phyloP scores from a whole-genome alignment of 2,797 vertebrate species.

The Ambastaia sidthimunki region DNA sequence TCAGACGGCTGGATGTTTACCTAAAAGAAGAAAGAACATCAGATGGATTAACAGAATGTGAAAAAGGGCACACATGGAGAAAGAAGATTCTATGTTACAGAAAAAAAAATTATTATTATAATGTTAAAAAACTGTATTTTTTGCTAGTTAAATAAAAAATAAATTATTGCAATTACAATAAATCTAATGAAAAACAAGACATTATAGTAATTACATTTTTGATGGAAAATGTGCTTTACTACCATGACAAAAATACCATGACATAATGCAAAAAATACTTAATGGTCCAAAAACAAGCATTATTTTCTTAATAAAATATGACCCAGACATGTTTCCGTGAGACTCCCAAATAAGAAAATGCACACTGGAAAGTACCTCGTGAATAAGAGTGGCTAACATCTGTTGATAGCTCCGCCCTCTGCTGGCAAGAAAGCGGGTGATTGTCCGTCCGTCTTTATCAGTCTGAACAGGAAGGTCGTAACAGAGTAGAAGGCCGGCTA shows the following conservation, averaged over 20 bases:
- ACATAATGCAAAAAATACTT: neutral
- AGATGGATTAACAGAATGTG: neutral
- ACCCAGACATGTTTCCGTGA: neutral
- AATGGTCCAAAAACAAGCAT: too few relatives aligned
- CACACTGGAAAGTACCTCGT: conserved; percentile 79
- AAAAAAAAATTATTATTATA: neutral
- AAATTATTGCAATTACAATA: too few relatives aligned
- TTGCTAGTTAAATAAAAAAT: too few relatives aligned
- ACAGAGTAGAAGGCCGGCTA: conserved; percentile 89
- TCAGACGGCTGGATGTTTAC: conserved; percentile 95
- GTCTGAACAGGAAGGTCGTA: conserved; percentile 87
- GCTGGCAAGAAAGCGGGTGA: conserved; percentile 85
- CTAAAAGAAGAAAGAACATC: conserved; percentile 67
- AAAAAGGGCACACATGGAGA: neutral
- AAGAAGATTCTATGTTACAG: neutral
- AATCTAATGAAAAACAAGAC: too few relatives aligned
- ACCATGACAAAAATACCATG: neutral
- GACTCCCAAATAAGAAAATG: neutral
- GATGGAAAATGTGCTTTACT: neutral
- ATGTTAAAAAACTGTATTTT: neutral
- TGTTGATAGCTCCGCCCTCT: conserved; percentile 91
- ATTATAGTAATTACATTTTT: too few relatives aligned
- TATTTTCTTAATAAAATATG: neutral
- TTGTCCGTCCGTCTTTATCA: conserved; percentile 87
- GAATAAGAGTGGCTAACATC: conserved; percentile 85